These are phyloP conservation scores for Cyphomyrus plagiostoma DNA, from an alignment of 2,113 vertebrate species.

Conservation along the genomic window DNA sequence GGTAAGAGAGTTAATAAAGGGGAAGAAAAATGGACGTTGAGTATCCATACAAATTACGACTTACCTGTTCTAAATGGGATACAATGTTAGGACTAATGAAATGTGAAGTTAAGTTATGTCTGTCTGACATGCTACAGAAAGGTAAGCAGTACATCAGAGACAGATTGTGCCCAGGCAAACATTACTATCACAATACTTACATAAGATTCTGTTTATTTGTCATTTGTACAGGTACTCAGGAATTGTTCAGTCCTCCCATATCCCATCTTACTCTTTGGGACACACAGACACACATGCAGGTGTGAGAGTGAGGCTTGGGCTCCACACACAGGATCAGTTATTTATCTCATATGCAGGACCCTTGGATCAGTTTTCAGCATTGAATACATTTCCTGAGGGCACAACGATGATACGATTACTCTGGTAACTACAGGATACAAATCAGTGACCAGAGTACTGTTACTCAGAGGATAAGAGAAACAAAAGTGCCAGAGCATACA, in stretches of 20 bases:
- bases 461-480: not conserved
- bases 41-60: not conserved
- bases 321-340: not conserved
- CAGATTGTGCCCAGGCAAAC: not conserved
- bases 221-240: not conserved
- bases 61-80: not conserved
- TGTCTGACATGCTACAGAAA: too few species aligned
- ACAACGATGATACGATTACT: not conserved
- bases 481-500: not conserved
- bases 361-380: not conserved
- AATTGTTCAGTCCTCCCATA: not conserved
- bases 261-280: not conserved
- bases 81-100: not conserved
- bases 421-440: not conserved
- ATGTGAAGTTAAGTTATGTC: not conserved
- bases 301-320: not conserved
- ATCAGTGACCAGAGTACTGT: not conserved
- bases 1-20: not conserved
- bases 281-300: not conserved
- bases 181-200: not conserved
- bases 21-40: not conserved
- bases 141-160: too few species aligned
- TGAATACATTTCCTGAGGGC: not conserved
- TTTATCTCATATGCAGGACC: not conserved
- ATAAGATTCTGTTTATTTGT: not conserved